Evolutionary conservation across 2,888 invertebrate species (phyloP), one percentile per base, ranked within the genome.

Genomic region (Rhabditoides inermis): DNA sequence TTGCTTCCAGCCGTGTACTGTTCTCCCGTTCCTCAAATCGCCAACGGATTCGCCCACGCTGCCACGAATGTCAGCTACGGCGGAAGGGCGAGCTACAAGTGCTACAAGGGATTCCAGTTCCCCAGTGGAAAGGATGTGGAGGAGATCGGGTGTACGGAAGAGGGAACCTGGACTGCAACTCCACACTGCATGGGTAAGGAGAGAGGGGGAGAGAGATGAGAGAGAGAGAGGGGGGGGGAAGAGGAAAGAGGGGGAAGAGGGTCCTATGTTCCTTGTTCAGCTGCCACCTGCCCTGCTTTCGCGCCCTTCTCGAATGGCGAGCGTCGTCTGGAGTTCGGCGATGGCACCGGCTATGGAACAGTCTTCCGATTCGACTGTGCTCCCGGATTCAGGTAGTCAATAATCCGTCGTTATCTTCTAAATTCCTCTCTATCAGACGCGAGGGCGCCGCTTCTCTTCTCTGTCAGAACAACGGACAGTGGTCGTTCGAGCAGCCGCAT

Each of bases 1-100:
- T 26, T 35, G 45, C 49, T 67, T 73, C 53, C 65, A 77, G 79
- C 78, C 27, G 68, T 78, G 23, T 94, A 92, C 77, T 94, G 94
- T 78, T 91, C 91, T 51, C 91, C 92, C 25, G 92, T 94, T 45
- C 92, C 92, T 51, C 94, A 94, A 82, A 94, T 94, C 61, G 89
- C 90, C 76, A 94, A 92, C 77, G 92, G 92, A 45, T 92, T 91
- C 79, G 91, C 91, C 2, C 90, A 90, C 76, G 89, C 88, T 45
- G 90, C 92, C 0, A 87, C 90, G 3, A 92, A 92, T 78, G 92
- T 94, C 6, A 92, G 91, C 1, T 94, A 88, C 76, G 84, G 85
- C 58, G 92, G 91, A 32, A 83, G 88, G 63, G 63, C 3, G 52
- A 90, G 88, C 77, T 94, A 92, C 77, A 90, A 91, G 76, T 94